These are phyloP conservation scores for Eriosoma lanigerum DNA, from an alignment of 1,140 invertebrate species.

Conservation along the genomic window DNA sequence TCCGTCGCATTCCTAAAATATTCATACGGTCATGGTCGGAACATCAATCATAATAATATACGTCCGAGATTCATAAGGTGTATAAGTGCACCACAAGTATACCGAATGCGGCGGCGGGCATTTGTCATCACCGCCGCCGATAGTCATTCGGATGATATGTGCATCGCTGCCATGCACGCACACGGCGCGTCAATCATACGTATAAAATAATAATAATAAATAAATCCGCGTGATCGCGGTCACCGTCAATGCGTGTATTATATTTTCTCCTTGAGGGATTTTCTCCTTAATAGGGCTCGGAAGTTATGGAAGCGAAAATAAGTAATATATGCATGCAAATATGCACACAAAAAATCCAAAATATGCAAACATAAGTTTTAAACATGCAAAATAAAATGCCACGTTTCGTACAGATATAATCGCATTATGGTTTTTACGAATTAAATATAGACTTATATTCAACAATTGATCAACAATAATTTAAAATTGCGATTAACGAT, in stretches of 20 bases:
- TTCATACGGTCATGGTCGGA: conserved; percentile 51
- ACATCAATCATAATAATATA: conserved; percentile 34
- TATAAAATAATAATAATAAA: conserved; percentile 2
- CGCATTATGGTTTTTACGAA: too few relatives aligned
- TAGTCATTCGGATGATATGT: neutral
- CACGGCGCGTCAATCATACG: conserved; percentile 8
- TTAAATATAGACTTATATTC: too few relatives aligned
- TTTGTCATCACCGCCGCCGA: conserved; percentile 43
- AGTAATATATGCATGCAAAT: too few relatives aligned
- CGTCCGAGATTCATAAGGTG: neutral
- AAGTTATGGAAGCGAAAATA: too few relatives aligned
- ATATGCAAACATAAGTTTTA: too few relatives aligned
- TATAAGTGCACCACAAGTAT: conserved; percentile 7
- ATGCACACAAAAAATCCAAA: too few relatives aligned
- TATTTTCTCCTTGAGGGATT: neutral
- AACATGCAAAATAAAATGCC: too few relatives aligned
- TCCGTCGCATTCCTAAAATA: conserved; percentile 48
- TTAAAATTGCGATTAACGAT: too few relatives aligned
- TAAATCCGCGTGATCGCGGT: neutral
- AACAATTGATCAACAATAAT: too few relatives aligned
- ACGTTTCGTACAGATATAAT: too few relatives aligned
- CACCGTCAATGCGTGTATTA: neutral
- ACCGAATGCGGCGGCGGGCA: conserved; percentile 8
- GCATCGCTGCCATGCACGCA: neutral
- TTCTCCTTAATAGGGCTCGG: too few relatives aligned